phyloP scores from a whole-genome alignment of 92 coral and sea anemone genomes.

The Nematostella vectensis region DNA sequence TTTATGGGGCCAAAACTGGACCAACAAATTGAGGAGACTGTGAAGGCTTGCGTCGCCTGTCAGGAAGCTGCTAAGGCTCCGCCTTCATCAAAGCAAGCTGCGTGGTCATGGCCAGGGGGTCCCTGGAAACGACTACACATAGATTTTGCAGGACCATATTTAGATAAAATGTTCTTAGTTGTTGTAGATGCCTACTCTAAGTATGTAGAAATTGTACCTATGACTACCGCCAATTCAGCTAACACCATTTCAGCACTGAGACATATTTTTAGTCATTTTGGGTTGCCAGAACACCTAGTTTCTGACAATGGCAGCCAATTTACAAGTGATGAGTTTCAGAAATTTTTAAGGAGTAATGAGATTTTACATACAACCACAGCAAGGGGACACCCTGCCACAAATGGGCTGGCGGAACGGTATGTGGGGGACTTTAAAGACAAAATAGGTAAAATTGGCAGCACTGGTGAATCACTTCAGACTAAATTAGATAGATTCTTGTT shows the following conservation, averaged over 20 bases:
- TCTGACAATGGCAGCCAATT: too few species aligned
- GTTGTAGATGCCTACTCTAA: slow-evolving; percentile 32
- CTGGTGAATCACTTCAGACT: slow-evolving; percentile 30
- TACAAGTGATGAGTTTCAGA: too few species aligned
- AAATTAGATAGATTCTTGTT: slow-evolving; percentile 32
- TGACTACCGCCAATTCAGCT: too few species aligned
- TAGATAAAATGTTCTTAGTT: slow-evolving; percentile 27
- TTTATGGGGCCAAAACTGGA: slow-evolving; percentile 2
- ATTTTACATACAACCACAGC: slow-evolving; percentile 28
- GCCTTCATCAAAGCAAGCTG: too few species aligned
- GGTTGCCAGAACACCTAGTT: slow-evolving; percentile 40
- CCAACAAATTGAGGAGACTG: slow-evolving; percentile 10
- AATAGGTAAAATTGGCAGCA: slow-evolving; percentile 13
- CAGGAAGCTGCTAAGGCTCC: slow-evolving; percentile 25
- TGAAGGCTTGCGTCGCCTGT: slow-evolving; percentile 11
- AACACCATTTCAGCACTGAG: too few species aligned
- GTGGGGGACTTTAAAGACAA: too few species aligned
- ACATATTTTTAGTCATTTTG: too few species aligned
- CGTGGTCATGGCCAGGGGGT: too few species aligned
- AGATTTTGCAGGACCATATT: slow-evolving; percentile 32
- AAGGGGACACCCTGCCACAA: too few species aligned
- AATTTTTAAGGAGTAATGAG: too few species aligned
- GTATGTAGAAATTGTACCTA: slow-evolving; percentile 22
- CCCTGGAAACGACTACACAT: slow-evolving; percentile 30
- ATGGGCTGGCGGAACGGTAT: too few species aligned